These are phyloP conservation scores for Gymnopithys bicolor DNA, from an alignment of 2,797 vertebrate genomes.

Conservation along the genomic window DNA sequence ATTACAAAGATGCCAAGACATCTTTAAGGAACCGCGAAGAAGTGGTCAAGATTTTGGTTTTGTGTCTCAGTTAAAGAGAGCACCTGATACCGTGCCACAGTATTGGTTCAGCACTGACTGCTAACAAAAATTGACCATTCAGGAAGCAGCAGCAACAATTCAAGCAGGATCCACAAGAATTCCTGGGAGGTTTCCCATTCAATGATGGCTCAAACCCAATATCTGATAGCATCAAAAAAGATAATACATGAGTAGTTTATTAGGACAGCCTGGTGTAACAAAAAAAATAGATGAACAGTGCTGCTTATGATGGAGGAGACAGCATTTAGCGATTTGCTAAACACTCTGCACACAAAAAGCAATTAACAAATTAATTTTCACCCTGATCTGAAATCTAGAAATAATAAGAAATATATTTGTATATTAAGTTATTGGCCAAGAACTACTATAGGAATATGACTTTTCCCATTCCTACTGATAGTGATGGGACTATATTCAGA, in stretches of 20 bases:
- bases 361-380: neutral
- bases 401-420: constrained; percentile 44
- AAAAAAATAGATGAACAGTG: neutral
- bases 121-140: neutral
- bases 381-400: neutral
- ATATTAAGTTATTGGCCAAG: neutral
- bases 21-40: neutral
- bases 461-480: neutral
- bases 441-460: neutral
- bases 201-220: neutral
- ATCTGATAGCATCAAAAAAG: neutral
- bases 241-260: neutral
- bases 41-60: neutral
- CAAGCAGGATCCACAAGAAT: neutral
- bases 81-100: rapidly evolving
- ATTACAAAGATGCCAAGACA: neutral
- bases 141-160: neutral
- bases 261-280: neutral
- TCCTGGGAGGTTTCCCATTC: neutral
- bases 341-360: neutral
- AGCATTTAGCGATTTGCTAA: neutral
- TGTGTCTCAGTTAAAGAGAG: neutral
- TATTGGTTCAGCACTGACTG: neutral
- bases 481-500: neutral
- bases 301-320: neutral